Evolutionary conservation across 2,797 vertebrate species (phyloP).

Genomic region (Gambelia wislizenii): DNA sequence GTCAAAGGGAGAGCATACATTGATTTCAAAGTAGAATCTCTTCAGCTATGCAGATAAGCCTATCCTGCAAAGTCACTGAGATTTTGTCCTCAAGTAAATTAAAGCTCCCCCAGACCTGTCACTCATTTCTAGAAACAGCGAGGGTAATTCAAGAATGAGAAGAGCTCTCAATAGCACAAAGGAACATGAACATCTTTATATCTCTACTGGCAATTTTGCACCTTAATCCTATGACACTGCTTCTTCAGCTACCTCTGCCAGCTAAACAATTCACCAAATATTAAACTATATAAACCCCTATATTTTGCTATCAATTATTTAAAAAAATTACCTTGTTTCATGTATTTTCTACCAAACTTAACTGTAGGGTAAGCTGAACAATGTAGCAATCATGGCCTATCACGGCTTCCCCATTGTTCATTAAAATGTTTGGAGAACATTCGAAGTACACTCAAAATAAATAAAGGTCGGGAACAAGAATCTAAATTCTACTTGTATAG

Average conservation of each 20-base stretch:
- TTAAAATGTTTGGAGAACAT: not conserved
- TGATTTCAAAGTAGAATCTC: not conserved
- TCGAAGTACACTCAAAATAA: not conserved
- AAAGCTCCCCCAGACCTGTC: not conserved
- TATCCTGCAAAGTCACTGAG: not conserved
- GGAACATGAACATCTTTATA: not conserved
- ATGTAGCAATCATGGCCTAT: not conserved
- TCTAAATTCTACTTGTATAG: not conserved
- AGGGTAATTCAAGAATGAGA: not conserved
- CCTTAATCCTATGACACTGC: not conserved
- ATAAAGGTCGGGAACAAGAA: not conserved
- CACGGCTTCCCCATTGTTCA: not conserved
- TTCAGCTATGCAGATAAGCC: not conserved
- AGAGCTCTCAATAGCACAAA: not conserved
- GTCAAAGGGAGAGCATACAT: not conserved
- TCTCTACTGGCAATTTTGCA: not conserved
- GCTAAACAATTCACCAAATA: not conserved
- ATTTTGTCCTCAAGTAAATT: not conserved
- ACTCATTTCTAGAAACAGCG: not conserved
- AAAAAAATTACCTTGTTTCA: not conserved
- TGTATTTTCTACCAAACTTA: not conserved
- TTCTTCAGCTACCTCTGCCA: not conserved
- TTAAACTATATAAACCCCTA: conserved; percentile 7
- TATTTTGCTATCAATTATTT: not conserved
- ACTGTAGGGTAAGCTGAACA: not conserved